Evolutionary conservation across 37 sponge, comb jelly and placozoan genomes (phyloP), one percentile per base, ranked within the genome.

Genomic region (Theonella swinhoei): DNA sequence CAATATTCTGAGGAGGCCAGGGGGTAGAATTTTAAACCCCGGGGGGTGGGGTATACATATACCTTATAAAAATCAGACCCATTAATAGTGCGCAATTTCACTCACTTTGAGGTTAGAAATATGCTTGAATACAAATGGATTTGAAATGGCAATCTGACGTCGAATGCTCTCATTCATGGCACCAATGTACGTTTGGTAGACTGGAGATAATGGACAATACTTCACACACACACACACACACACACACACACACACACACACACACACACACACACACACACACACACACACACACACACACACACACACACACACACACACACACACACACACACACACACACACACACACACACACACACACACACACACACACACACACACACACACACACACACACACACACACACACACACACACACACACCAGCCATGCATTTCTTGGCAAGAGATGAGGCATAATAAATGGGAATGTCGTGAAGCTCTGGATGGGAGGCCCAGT

Each of bases 371-470:
- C 61, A 75, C 58, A 42, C 20, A 24, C 31, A 68, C 14, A 80
- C 30, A 41, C 30, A 29, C 29, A 68, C 70, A 80, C 26, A 31
- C 41, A n/a, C 25, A 11, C 23, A 19, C 61, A 75, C 58, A 42
- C 20, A 24, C 31, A 68, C 14, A 80, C 30, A 41, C 30, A 29
- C 29, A 68, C 70, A 80, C 26, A 31, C 41, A 3, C 31, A 79
- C 80, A 31, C 38, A 95, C 95, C 95, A 54, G 97, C 91, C 99
- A 98, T 98, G 80, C 99, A 98, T 65, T 98, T 98, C 90, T 98
- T 96, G 34, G 99, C 99, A 3, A 98, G 90, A 31, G 97, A 85
- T 4, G 99, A 98, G 26, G 99, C 99, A 84, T 98, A 98, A 71
- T 98, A 98, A 32, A 98, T 93, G 24, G 99, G 99, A 28, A 98